Conservation (phyloP, 1,140 invertebrate species). For the Pachyrhynchus sulphureomaculatus region DNA sequence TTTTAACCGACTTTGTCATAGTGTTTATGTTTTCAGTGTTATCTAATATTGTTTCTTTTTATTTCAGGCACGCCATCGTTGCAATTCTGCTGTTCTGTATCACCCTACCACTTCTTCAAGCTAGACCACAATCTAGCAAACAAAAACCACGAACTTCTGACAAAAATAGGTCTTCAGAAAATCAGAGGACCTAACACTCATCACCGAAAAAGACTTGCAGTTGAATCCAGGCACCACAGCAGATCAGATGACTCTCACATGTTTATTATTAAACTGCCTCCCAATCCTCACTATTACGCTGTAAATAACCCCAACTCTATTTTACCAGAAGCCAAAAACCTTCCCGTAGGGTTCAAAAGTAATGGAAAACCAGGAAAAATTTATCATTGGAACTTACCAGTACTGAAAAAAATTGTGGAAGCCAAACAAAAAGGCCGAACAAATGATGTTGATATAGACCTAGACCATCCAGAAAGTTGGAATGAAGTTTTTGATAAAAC, state of each 20-base stretch:
- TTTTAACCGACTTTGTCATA: no score
- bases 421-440: constrained; percentile 56
- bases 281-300: constrained; percentile 76
- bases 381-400: constrained; percentile 80
- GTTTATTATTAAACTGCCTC: constrained; percentile 78
- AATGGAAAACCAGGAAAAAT: constrained; percentile 77
- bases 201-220: constrained; percentile 69
- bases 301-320: constrained; percentile 57
- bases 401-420: constrained; percentile 67
- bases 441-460: constrained; percentile 47
- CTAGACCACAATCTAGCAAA: constrained; percentile 21
- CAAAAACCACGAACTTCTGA: constrained; percentile 48
- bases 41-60: constrained; percentile 17
- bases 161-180: constrained; percentile 59
- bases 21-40: no score
- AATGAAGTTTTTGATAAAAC: constrained; percentile 55
- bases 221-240: constrained; percentile 66
- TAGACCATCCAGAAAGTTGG: constrained; percentile 52
- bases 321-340: constrained; percentile 28
- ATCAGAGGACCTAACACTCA: constrained; percentile 61
- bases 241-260: constrained; percentile 74
- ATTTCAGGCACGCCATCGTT: constrained; percentile 34
- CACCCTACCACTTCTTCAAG: constrained; percentile 15
- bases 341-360: constrained; percentile 66
- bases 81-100: constrained; percentile 14